Conservation (phyloP, 2,888 invertebrate species). For the Amiota communis region DNA sequence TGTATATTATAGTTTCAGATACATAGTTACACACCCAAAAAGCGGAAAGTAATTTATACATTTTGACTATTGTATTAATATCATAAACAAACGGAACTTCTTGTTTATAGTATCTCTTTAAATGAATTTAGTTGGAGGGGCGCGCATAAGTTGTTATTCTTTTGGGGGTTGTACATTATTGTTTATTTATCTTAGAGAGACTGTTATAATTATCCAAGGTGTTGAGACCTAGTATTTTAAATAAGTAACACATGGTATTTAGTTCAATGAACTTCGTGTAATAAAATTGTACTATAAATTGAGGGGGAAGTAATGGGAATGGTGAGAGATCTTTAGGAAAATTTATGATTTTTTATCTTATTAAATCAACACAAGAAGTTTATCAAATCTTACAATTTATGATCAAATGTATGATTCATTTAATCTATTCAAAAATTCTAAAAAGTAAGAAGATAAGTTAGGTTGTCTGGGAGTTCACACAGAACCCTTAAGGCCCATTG, state of each 20-base stretch:
- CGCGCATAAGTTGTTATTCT: constrained; percentile 17
- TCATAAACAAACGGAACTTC: constrained; percentile 57
- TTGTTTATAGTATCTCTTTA: constrained; percentile 7
- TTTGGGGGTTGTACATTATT: constrained; percentile 33
- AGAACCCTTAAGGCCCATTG: too few relatives aligned
- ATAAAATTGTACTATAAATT: constrained; percentile 9
- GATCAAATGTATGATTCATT: too few relatives aligned
- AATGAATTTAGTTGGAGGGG: neutral
- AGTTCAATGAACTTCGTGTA: constrained; percentile 31
- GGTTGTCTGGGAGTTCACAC: too few relatives aligned
- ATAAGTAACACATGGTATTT: neutral
- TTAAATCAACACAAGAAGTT: too few relatives aligned
- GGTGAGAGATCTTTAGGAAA: too few relatives aligned
- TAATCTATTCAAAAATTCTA: too few relatives aligned
- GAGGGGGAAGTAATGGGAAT: too few relatives aligned
- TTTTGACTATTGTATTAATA: constrained; percentile 27
- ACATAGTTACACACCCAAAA: constrained; percentile 12
- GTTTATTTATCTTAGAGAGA: constrained; percentile 54
- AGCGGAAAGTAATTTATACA: constrained; percentile 43
- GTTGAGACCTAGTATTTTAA: constrained; percentile 23
- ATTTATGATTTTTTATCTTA: too few relatives aligned
- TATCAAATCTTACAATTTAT: too few relatives aligned
- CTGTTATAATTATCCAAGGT: constrained; percentile 26
- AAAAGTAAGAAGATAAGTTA: too few relatives aligned
- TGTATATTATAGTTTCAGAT: neutral